Evolutionary conservation across 2,113 vertebrate genomes (phyloP).

Genomic region (Calonectris borealis): DNA sequence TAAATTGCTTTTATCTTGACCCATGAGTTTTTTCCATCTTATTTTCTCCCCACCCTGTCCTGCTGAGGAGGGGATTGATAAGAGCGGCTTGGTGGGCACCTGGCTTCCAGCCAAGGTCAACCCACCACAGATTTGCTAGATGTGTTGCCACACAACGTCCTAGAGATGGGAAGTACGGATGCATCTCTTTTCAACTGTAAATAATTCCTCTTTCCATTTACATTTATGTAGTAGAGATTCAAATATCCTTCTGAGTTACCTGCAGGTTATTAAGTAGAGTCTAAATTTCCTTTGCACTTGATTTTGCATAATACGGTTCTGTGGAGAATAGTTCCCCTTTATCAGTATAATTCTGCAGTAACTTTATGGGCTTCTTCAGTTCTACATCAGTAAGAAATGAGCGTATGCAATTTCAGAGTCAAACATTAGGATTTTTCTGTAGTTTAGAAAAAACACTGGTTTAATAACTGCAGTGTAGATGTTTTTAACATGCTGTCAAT

Average conservation of each 20-base stretch:
- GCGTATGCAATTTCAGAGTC: neutral
- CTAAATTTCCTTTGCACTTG: neutral
- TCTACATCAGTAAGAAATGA: neutral
- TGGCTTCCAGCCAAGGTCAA: neutral
- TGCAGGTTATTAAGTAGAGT: neutral
- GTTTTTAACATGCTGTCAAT: neutral
- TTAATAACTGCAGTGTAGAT: neutral
- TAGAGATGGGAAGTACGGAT: no score
- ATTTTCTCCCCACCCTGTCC: neutral
- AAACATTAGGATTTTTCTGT: neutral
- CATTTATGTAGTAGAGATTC: neutral
- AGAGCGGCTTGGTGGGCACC: neutral
- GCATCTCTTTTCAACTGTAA: neutral
- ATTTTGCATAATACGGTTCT: neutral
- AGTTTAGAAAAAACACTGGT: neutral
- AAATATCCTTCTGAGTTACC: neutral
- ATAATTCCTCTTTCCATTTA: neutral
- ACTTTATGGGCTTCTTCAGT: neutral
- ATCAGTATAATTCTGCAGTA: neutral
- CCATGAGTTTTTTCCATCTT: neutral
- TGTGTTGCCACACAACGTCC: neutral
- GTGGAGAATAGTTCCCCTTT: neutral
- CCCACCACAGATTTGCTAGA: neutral
- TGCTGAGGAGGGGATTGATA: neutral
- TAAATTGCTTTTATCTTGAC: neutral